Base-by-base conservation (phyloP, 1,140 invertebrate genomes). In the Polypedilum vanderplanki region DNA sequence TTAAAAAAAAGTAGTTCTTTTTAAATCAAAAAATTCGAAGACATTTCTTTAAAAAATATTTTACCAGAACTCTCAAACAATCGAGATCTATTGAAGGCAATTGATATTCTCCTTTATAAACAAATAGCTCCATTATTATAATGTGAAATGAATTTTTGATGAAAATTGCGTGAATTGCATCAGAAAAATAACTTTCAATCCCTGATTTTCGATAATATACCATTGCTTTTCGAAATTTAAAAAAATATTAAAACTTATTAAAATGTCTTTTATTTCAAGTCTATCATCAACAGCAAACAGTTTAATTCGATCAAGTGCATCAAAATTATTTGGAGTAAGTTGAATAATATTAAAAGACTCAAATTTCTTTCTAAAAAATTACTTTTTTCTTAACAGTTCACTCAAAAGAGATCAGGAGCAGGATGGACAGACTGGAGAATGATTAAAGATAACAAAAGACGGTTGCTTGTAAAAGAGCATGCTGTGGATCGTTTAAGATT, bases 71-170 rank as follows among this genome's bases (percentile, higher is more conserved):
- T 83, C 92, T 88, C 73, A 95, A 85, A 84, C 90, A 94, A 81
- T 90, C 86, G 75, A 88, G 84, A 85, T 95, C 92, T 77, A 94
- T 85, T 40, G 93, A 92, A 1, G 93, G 91, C 40, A 95, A 82
- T 22, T 91, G 91, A 91, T 91, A 94, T 80, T 93, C 91, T 10
- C 91, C 91, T 82, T 88, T 87, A 89, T 93, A 94, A 78, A 93
- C 86, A 83, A 91, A 87, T 77, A 94, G 81, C 82, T 89, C 85
- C 83, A 89, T 85, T 65, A 18, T 70, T 20, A 2, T 67, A 8
- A 7, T 65, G 10, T 65, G 57, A 65, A 65, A 65, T 41, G 2
- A 15, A 12, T 57, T 57, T 57, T 12, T 57, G 12, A 12, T n/a
- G 15, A 57, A 57, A n/a, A 46, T 57, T n/a, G 12, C 41, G 8